Base-by-base conservation (phyloP, 2,888 invertebrate genomes). In the Drosophila antonietae region DNA sequence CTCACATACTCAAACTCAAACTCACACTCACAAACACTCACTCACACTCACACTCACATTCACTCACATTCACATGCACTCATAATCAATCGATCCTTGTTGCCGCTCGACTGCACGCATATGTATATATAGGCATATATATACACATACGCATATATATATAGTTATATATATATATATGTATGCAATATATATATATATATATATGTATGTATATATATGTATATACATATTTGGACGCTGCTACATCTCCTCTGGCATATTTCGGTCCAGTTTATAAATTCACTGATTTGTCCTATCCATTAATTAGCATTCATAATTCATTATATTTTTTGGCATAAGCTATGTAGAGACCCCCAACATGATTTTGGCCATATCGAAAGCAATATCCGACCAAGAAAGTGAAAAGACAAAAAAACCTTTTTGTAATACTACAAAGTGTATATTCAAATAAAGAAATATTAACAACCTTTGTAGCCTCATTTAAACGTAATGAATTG, bases 361-460 rank as follows among this genome's bases (percentile, higher is more conserved):
- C 14, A 1, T 23, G n/a, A 57, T 46, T 46, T 58, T 12, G 57
- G 23, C 57, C 35, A 35, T 12, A 35, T 23, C 35, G 23, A 46
- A 58, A 12, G n/a, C 23, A 53, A 15, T 14, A 18, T 12, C 8
- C 5, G 5, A 10, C 1, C 44, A 46, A 12, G 14, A 58, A 10
- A 20, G 31, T n/a, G 33, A 57, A 12, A 46, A 20, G 2, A 23
- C 3, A n/a, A 3, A n/a, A 37, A 12, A 39, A 7, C 6, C 6
- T 12, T 33, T n/a, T 28, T 55, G 39, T 55, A 39, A 33, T 23
- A 1, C 20, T 15, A 35, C 7, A 12, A 18, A 35, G 8, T 37
- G 8, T 23, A 23, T 33, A 28, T 35, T 44, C 33, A 57, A 58
- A 58, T 58, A 58, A 58, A 58, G 23, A 8, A 56, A 43, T 18